phyloP scores from a whole-genome alignment of 1,140 invertebrate species.

The Sycobia sp. region DNA sequence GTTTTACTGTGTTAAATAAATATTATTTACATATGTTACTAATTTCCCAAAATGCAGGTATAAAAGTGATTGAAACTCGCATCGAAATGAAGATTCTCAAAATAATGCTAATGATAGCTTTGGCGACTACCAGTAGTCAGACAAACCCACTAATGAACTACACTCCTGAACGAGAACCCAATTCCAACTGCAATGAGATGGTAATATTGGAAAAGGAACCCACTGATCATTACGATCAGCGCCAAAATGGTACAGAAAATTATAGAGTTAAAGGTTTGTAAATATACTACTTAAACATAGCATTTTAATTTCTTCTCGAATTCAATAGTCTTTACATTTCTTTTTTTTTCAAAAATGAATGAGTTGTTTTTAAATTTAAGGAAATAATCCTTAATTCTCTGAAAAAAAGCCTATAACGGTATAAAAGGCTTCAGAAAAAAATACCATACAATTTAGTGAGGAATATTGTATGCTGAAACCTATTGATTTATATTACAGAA shows the following conservation, averaged over 20 bases:
- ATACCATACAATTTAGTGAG: too few relatives aligned
- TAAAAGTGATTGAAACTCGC: constrained; percentile 25
- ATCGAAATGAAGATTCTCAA: constrained; percentile 53
- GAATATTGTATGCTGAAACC: too few relatives aligned
- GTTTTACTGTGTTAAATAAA: too few relatives aligned
- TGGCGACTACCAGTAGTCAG: background rate
- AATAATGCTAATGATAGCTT: constrained; percentile 34
- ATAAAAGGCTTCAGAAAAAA: too few relatives aligned
- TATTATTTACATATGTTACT: too few relatives aligned
- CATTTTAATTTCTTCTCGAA: too few relatives aligned
- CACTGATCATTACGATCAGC: constrained; percentile 66
- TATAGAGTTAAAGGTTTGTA: constrained; percentile 62
- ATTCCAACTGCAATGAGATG: background rate
- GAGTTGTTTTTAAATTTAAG: background rate
- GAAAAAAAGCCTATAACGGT: too few relatives aligned
- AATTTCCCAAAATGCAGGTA: too few relatives aligned
- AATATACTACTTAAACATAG: background rate
- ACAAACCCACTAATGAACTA: constrained; percentile 2
- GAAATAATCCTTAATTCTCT: too few relatives aligned
- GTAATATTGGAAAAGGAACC: constrained; percentile 14
- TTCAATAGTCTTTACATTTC: too few relatives aligned
- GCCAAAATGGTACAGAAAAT: constrained; percentile 75
- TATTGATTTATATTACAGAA: too few relatives aligned
- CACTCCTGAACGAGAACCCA: constrained; percentile 3
- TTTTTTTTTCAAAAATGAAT: background rate